Percentiles rank a stretch among this genome's conserved stretches.
Conservation (phyloP, 2,113 vertebrate species). For the Beaufortia kweichowensis region DNA sequence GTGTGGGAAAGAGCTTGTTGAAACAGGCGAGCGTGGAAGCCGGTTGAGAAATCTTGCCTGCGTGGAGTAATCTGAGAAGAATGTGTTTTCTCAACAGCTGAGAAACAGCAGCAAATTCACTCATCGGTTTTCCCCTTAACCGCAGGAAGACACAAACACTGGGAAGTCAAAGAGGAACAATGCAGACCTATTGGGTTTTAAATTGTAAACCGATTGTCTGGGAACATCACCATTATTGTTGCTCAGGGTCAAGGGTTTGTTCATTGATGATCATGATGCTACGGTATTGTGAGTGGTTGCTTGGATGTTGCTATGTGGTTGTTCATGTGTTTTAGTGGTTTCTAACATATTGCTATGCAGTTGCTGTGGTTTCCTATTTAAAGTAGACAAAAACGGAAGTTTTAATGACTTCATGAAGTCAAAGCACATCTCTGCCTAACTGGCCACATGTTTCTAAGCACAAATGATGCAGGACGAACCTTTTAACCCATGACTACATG, state of each 20-base stretch:
- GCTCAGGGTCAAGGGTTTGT: neutral
- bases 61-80: constrained; percentile 16
- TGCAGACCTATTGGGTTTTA: neutral
- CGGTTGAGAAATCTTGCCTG: constrained; percentile 9
- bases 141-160: neutral
- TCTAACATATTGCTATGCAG: too few species aligned
- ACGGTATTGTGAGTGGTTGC: too few species aligned
- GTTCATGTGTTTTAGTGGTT: too few species aligned
- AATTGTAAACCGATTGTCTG: neutral
- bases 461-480: too few species aligned
- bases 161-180: neutral
- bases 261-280: too few species aligned
- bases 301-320: too few species aligned
- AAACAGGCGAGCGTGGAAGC: constrained; percentile 15
- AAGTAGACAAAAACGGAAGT: too few species aligned
- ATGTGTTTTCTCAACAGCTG: constrained; percentile 21
- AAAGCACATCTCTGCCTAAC: too few species aligned
- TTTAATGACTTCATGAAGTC: too few species aligned
- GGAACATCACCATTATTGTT: neutral
- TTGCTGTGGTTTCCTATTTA: too few species aligned
- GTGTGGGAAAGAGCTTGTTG: constrained; percentile 23
- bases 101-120: constrained; percentile 1
- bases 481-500: too few species aligned
- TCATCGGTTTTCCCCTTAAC: neutral
- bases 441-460: too few species aligned